Conservation (phyloP, 2,797 vertebrate genomes). For the Bufotes viridis region DNA sequence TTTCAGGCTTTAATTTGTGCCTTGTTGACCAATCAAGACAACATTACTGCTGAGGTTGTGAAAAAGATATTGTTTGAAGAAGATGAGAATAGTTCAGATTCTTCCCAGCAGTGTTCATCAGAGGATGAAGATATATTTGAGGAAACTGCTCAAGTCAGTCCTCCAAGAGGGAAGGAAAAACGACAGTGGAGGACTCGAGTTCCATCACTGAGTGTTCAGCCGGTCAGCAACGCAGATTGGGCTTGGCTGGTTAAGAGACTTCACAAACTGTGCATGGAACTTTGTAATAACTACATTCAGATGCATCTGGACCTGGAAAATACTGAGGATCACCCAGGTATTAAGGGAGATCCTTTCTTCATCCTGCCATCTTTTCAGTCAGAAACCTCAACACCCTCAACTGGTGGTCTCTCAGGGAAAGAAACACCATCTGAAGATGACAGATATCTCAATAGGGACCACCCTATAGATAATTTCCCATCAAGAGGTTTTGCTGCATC, state of each 20-base stretch:
- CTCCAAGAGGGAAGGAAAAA: slow-evolving; percentile 87
- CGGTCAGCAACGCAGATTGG: slow-evolving; percentile 88
- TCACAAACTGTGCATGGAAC: slow-evolving; percentile 92
- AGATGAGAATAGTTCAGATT: slow-evolving; percentile 91
- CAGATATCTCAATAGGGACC: slow-evolving; percentile 76
- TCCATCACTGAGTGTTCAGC: slow-evolving; percentile 88
- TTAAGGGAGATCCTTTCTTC: slow-evolving; percentile 81
- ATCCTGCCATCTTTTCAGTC: slow-evolving; percentile 90
- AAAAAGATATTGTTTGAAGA: slow-evolving; percentile 93
- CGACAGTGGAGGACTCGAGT: slow-evolving; percentile 84
- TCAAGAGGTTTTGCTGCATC: slow-evolving; percentile 69
- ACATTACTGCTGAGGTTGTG: slow-evolving; percentile 89
- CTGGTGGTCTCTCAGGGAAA: slow-evolving; percentile 81
- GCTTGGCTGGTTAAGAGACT: slow-evolving; percentile 92
- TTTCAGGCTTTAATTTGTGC: slow-evolving; percentile 92
- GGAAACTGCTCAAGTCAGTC: slow-evolving; percentile 96
- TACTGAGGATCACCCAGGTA: slow-evolving; percentile 80
- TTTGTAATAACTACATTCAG: slow-evolving; percentile 95
- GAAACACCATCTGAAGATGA: slow-evolving; percentile 90
- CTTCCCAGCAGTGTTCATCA: slow-evolving; percentile 91
- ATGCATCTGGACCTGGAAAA: slow-evolving; percentile 93
- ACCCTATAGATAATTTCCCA: slow-evolving; percentile 67
- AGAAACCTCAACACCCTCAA: slow-evolving; percentile 86
- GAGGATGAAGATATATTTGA: slow-evolving; percentile 99
- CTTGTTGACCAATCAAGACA: slow-evolving; percentile 87